Base-by-base conservation (phyloP, 2,797 vertebrate species). In the Amblyopsis hoosieri region DNA sequence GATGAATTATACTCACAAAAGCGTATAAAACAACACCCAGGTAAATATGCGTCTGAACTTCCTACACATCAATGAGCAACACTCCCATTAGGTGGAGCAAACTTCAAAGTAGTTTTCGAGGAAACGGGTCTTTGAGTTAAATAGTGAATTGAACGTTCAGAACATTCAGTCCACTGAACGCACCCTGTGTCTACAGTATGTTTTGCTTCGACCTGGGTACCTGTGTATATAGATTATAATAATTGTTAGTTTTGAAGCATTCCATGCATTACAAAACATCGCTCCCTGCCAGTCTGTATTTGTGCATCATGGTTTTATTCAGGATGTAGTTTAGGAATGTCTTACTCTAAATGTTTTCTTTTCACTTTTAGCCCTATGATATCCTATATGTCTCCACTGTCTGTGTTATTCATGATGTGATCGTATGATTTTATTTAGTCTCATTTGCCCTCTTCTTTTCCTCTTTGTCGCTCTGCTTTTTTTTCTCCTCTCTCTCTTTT, bases 361-460 rank as follows among this genome's bases (percentile, higher is more conserved):
- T 37, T 37, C 5, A 37, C 33, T 8, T 37, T 37, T 1, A 37
- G 47, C 31, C 10, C 14, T n/a, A 45, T 65, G 31, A 5, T 53
- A 48, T 55, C 50, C 13, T 63, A 13, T 67, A 10, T 42, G 31
- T 49, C 48, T 23, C 12, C 51, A 46, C 12, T 56, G 49, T 73
- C 10, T 29, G 1, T 53, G 47, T 62, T 66, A 54, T 72, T 63
- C 56, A 11, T 73, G 42, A 70, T 78, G 58, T 78, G 42, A 74
- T 66, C 1, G 12, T 72, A 48, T 71, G 52, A 56, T 14, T 45
- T 23, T 57, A 12, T 48, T 14, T 55, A 72, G 12, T 60, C 15
- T 45, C 53, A 52, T 64, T 9, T 54, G 60, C 23, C 57, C 13
- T 11, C 50, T 54, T 33, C 17, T 56, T 33, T 17, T 15, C 8